Conservation (phyloP, 1,140 invertebrate genomes). For the Drosophila pseudoananassae region DNA sequence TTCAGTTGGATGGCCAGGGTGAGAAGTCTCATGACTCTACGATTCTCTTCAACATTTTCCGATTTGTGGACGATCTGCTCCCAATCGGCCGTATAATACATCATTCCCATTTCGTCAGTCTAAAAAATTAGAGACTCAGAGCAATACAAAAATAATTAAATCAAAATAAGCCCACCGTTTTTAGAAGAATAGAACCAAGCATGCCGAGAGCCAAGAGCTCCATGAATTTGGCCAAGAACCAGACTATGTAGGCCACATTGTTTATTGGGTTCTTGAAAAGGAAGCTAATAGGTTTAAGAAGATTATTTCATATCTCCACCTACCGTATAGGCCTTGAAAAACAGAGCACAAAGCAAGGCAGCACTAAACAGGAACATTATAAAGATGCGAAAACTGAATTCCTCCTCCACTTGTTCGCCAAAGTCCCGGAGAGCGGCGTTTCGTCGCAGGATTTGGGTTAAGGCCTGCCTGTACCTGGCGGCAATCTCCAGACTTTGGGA, state of each 20-base stretch:
- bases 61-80: conserved; percentile 64
- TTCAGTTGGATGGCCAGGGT: conserved; percentile 65
- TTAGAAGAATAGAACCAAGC: conserved; percentile 59
- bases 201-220: conserved; percentile 60
- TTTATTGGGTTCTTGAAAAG: conserved; percentile 37
- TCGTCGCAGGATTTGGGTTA: conserved; percentile 49
- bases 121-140: conserved; percentile 7
- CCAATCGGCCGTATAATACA: conserved; percentile 65
- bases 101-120: conserved; percentile 60
- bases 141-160: background rate
- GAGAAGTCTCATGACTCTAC: conserved; percentile 62
- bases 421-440: conserved; percentile 63
- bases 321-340: conserved; percentile 73
- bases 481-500: conserved; percentile 12
- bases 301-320: background rate
- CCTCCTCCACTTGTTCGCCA: conserved; percentile 53
- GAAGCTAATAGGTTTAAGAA: background rate
- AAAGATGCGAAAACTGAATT: conserved; percentile 73
- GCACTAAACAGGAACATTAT: conserved; percentile 71
- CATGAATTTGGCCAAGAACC: conserved; percentile 61
- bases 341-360: conserved; percentile 57
- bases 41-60: conserved; percentile 48
- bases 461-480: conserved; percentile 23
- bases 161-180: conserved; percentile 24
- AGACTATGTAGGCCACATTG: conserved; percentile 61